phyloP scores from a whole-genome alignment of 2,797 vertebrate species.

The Lacerta bilineata region DNA sequence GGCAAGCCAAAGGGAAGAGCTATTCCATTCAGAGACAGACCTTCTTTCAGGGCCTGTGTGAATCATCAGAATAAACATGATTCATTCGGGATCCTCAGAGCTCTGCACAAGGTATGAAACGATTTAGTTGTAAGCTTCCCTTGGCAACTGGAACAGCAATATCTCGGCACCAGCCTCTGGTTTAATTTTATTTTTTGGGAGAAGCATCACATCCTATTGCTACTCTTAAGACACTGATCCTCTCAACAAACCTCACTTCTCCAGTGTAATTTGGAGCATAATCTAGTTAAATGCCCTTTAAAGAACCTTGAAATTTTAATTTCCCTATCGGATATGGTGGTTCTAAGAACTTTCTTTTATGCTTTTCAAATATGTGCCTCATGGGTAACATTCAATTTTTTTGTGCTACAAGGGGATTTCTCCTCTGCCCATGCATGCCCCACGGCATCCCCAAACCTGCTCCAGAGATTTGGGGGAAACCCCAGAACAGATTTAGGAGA shows the following conservation, averaged over 20 bases:
- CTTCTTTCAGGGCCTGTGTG: conserved; percentile 65
- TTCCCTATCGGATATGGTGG: conserved; percentile 45
- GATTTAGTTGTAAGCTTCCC: conserved; percentile 68
- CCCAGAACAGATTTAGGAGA: too few species aligned
- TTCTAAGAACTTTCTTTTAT: conserved; percentile 66
- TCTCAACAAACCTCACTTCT: conserved; percentile 43
- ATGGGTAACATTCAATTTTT: too few species aligned
- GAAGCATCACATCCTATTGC: conserved; percentile 49
- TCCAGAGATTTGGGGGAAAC: too few species aligned
- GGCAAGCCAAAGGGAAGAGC: conserved; percentile 58
- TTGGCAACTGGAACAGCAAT: conserved; percentile 57
- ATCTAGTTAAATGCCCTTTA: conserved; percentile 69
- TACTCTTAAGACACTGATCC: conserved; percentile 45
- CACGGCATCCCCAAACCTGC: too few species aligned
- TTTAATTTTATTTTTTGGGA: conserved; percentile 48
- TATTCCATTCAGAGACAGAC: conserved; percentile 62
- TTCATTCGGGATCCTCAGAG: conserved; percentile 59
- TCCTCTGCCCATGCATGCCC: too few species aligned
- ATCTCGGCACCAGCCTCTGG: conserved; percentile 52
- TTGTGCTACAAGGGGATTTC: too few species aligned
- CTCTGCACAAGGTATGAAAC: conserved; percentile 59
- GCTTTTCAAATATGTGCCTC: conserved; percentile 14
- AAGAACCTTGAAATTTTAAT: conserved; percentile 68
- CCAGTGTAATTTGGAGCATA: conserved; percentile 60
- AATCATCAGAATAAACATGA: conserved; percentile 70